phyloP scores from a whole-genome alignment of 92 coral and sea anemone species.

The Blastomussa wellsi region DNA sequence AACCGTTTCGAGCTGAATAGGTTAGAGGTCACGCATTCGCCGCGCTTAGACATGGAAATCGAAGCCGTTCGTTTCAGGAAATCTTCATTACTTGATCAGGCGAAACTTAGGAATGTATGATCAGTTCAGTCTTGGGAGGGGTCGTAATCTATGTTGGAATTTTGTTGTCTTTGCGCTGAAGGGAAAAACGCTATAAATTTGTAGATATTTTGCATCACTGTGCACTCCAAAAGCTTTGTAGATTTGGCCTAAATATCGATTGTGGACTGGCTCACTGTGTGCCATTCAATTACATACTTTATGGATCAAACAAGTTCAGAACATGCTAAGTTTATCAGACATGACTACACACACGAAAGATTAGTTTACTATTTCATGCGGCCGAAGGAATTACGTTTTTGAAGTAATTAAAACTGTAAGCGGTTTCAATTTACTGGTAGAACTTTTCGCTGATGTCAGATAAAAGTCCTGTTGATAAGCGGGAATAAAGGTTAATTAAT shows the following conservation, averaged over 20 bases:
- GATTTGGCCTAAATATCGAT: neutral
- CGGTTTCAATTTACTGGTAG: neutral
- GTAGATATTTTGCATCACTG: neutral
- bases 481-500: neutral
- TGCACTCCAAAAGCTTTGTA: neutral
- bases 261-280: neutral
- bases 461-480: neutral
- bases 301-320: too few species aligned
- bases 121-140: neutral
- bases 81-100: neutral
- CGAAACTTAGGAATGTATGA: too few species aligned
- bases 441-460: neutral
- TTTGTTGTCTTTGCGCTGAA: neutral
- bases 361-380: too few species aligned
- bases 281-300: too few species aligned
- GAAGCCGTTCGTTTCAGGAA: too few species aligned
- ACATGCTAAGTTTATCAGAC: neutral
- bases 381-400: neutral
- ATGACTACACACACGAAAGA: neutral
- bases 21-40: too few species aligned
- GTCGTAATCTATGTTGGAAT: neutral
- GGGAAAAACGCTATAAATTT: too few species aligned
- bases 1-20: too few species aligned
- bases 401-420: neutral
- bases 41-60: too few species aligned